phyloP scores from a whole-genome alignment of 2,888 invertebrate species.

The Zygaena filipendulae region DNA sequence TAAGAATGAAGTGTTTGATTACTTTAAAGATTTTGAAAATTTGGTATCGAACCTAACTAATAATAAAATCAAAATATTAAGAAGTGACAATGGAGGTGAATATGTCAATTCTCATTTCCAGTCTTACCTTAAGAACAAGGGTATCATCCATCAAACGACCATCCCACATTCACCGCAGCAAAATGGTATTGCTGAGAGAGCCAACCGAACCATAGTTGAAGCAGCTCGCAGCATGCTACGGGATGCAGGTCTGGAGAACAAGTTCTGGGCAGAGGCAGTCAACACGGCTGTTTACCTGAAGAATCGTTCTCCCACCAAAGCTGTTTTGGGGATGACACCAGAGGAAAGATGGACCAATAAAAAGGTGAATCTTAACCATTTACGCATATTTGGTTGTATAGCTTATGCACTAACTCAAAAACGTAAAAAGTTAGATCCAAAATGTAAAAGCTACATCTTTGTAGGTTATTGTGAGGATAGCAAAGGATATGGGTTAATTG shows the following conservation, averaged over 20 bases:
- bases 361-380: conserved; percentile 10
- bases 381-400: conserved; percentile 14
- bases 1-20: conserved; percentile 8
- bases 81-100: conserved; percentile 9
- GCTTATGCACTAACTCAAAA: conserved; percentile 13
- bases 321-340: conserved; percentile 12
- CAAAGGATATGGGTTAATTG: conserved; percentile 11
- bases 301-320: conserved; percentile 11
- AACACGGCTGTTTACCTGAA: conserved; percentile 14
- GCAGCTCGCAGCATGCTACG: conserved; percentile 5
- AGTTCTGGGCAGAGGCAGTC: conserved; percentile 16
- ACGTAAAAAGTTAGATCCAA: conserved; percentile 13
- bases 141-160: conserved; percentile 7
- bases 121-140: conserved; percentile 5
- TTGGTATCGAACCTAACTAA: conserved; percentile 7
- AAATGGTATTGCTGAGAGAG: conserved; percentile 5
- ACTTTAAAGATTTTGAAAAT: conserved; percentile 3
- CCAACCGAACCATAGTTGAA: conserved; percentile 12
- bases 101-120: conserved; percentile 12
- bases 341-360: too few relatives aligned
- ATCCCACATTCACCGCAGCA: conserved; percentile 4
- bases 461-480: conserved; percentile 12
- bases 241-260: conserved; percentile 8
- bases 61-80: conserved; percentile 7
- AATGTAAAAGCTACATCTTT: conserved; percentile 11